Conservation (phyloP, 2,113 vertebrate species). For the Ivindomyrus marchei region DNA sequence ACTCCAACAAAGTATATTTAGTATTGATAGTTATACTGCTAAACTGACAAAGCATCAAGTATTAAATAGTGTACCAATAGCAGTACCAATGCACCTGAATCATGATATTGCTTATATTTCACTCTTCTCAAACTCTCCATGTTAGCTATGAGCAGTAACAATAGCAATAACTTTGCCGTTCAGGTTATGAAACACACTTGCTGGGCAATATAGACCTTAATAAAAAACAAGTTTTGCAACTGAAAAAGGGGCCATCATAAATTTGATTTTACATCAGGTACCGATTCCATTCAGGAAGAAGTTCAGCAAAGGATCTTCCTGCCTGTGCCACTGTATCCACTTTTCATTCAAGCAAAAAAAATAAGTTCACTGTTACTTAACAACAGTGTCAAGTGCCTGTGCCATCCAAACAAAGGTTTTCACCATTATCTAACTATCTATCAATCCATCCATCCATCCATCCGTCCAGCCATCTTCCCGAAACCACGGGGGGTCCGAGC, state of each 20-base stretch:
- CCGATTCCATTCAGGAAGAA: not conserved
- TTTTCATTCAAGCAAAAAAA: not conserved
- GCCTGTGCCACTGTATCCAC: not conserved
- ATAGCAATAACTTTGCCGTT: not conserved
- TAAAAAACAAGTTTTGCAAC: not conserved
- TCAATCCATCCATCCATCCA: no score
- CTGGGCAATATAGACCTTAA: not conserved
- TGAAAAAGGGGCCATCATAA: not conserved
- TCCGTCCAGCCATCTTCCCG: no score
- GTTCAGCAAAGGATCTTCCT: not conserved
- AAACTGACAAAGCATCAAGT: not conserved
- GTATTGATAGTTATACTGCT: not conserved
- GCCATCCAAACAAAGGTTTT: not conserved
- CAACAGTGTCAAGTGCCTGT: not conserved
- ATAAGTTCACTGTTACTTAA: not conserved
- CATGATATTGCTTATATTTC: not conserved
- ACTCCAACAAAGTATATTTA: not conserved
- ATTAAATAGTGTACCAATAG: not conserved
- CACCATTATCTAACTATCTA: not conserved
- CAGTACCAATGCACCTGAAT: not conserved
- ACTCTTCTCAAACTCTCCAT: not conserved
- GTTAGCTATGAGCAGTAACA: not conserved
- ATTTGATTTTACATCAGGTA: not conserved
- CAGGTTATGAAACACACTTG: not conserved
- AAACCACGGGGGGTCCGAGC: no score